Conservation (phyloP, 2,888 invertebrate species). For the Phyllotreta striolata region DNA sequence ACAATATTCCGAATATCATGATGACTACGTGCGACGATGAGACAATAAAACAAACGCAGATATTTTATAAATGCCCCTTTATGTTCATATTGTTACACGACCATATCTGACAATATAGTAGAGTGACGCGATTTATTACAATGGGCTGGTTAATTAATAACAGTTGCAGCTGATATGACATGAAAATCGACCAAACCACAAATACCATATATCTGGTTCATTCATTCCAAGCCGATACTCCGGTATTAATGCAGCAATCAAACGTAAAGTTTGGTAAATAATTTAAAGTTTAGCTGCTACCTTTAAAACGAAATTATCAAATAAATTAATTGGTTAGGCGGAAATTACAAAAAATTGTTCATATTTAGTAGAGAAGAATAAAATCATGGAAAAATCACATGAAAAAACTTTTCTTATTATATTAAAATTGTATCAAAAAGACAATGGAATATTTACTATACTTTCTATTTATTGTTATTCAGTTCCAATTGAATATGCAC, state of each 20-base stretch:
- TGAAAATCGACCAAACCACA: conserved; percentile 18
- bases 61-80: conserved; percentile 14
- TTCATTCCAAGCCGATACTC: conserved; percentile 18
- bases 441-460: too few relatives aligned
- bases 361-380: too few relatives aligned
- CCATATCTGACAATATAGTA: conserved; percentile 15
- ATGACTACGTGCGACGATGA: neutral
- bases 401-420: too few relatives aligned
- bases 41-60: conserved; percentile 15
- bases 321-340: too few relatives aligned
- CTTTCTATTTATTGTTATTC: too few relatives aligned
- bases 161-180: conserved; percentile 21
- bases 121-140: conserved; percentile 17
- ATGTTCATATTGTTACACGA: conserved; percentile 11
- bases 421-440: too few relatives aligned
- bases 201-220: conserved; percentile 11
- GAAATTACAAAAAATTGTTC: too few relatives aligned
- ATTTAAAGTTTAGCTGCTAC: too few relatives aligned
- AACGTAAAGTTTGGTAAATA: neutral
- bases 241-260: conserved; percentile 9
- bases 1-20: too few relatives aligned
- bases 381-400: too few relatives aligned
- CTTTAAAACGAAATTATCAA: too few relatives aligned
- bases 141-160: conserved; percentile 17
- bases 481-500: too few relatives aligned